Conservation (phyloP, 1,140 invertebrate genomes). For the Druon quercuslanigerum region DNA sequence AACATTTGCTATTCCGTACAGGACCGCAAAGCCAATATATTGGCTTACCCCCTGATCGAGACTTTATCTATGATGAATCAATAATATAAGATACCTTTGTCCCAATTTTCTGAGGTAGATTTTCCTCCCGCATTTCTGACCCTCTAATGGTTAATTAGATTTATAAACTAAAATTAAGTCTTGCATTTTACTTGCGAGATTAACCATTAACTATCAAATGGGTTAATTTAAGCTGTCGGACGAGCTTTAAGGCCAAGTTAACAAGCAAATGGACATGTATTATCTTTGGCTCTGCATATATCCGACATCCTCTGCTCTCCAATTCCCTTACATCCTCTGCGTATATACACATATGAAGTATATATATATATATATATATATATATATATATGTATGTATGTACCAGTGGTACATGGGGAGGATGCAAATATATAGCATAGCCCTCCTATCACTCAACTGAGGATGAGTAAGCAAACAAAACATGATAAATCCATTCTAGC, state of each 20-base stretch:
- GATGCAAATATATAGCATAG: constrained; percentile 12
- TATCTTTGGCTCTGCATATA: constrained; percentile 55
- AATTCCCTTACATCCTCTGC: constrained; percentile 51
- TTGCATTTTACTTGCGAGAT: not conserved
- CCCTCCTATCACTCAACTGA: not conserved
- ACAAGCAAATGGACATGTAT: constrained; percentile 58
- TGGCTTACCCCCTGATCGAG: too few species aligned
- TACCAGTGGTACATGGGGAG: not conserved
- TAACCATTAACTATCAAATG: constrained; percentile 49
- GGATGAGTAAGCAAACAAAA: too few species aligned
- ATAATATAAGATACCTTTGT: too few species aligned
- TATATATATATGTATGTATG: constrained; percentile 13
- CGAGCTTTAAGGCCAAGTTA: constrained; percentile 57
- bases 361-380: constrained; percentile 10
- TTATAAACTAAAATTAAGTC: too few species aligned
- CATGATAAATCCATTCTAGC: too few species aligned
- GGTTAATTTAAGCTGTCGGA: constrained; percentile 56
- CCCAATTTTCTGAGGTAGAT: too few species aligned
- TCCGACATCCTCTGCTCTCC: constrained; percentile 52
- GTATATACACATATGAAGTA: constrained; percentile 35
- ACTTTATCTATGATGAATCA: too few species aligned
- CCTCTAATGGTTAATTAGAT: too few species aligned
- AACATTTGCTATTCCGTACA: too few species aligned
- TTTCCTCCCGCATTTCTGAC: too few species aligned
- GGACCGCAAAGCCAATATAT: too few species aligned